Evolutionary conservation across 1,140 invertebrate species (phyloP).

Genomic region (Pentalonia nigronervosa): DNA sequence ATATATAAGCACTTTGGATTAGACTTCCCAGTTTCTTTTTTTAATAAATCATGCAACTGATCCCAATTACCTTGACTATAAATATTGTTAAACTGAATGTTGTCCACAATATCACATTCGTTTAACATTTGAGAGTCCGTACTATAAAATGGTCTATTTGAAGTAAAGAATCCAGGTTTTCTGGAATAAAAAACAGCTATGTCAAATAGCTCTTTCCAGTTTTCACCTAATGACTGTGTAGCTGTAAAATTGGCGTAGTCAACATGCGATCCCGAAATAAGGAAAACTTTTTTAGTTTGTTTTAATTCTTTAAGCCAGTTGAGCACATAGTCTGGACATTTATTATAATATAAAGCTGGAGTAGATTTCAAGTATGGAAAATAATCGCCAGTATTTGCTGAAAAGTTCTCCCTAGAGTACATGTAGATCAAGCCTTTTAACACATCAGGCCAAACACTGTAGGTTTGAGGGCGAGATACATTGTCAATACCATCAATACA

Average conservation of each 20-base stretch:
- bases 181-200: slow-evolving; percentile 75
- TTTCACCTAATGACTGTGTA: slow-evolving; percentile 71
- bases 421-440: slow-evolving; percentile 71
- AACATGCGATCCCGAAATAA: slow-evolving; percentile 81
- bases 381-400: slow-evolving; percentile 68
- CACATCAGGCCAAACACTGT: slow-evolving; percentile 75
- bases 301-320: slow-evolving; percentile 72
- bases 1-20: slow-evolving; percentile 76
- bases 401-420: slow-evolving; percentile 72
- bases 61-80: slow-evolving; percentile 77
- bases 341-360: slow-evolving; percentile 72
- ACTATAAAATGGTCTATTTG: slow-evolving; percentile 70
- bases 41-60: slow-evolving; percentile 69
- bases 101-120: slow-evolving; percentile 59
- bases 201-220: slow-evolving; percentile 80
- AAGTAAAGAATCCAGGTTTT: slow-evolving; percentile 80
- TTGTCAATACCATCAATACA: slow-evolving; percentile 76
- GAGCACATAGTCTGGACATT: slow-evolving; percentile 69
- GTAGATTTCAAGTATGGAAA: slow-evolving; percentile 71
- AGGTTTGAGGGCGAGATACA: slow-evolving; percentile 64
- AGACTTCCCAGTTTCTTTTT: slow-evolving; percentile 62
- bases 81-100: slow-evolving; percentile 65
- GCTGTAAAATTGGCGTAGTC: slow-evolving; percentile 77
- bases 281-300: slow-evolving; percentile 70
- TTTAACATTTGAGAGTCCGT: slow-evolving; percentile 65